These are phyloP conservation scores for Acanthochromis polyacanthus DNA, from an alignment of 2,113 vertebrate genomes.

Conservation along the genomic window DNA sequence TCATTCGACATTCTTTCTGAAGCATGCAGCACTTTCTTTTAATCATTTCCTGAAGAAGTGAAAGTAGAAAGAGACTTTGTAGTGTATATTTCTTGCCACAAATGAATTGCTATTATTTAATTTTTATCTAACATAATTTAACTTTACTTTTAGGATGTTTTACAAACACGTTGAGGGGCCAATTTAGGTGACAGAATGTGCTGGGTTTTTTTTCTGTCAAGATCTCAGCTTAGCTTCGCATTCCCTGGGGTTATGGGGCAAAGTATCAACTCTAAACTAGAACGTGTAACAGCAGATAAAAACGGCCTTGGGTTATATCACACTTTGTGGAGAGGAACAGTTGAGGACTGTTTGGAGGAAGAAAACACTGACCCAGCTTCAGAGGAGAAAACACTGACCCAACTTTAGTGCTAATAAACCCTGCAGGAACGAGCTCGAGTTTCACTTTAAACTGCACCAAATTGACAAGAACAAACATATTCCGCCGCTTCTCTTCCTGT, in stretches of 20 bases:
- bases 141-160: neutral
- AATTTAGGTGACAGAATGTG: constrained; percentile 48
- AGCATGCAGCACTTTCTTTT: constrained; percentile 3
- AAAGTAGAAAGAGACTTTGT: neutral
- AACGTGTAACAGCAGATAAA: constrained; percentile 50
- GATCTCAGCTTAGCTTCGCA: constrained; percentile 28
- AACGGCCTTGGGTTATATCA: constrained; percentile 55
- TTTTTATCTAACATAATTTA: neutral
- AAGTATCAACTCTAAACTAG: constrained; percentile 52
- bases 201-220: constrained; percentile 1
- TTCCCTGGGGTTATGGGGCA: constrained; percentile 47
- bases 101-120: neutral
- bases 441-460: constrained; percentile 21
- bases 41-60: neutral
- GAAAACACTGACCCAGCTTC: constrained; percentile 9
- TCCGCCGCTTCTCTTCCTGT: neutral
- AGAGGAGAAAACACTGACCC: constrained; percentile 2
- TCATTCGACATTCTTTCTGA: constrained; percentile 23
- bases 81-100: neutral
- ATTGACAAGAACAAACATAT: neutral
- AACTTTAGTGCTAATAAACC: constrained; percentile 2
- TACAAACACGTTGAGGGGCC: constrained; percentile 1
- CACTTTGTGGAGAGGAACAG: constrained; percentile 34
- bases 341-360: constrained; percentile 8
- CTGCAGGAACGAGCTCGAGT: constrained; percentile 16